A percentile compares a stretch with the other conserved stretches of the same genome.
Evolutionary conservation across 2,113 vertebrate species (phyloP).

Genomic region (Pachycephala philippinensis): DNA sequence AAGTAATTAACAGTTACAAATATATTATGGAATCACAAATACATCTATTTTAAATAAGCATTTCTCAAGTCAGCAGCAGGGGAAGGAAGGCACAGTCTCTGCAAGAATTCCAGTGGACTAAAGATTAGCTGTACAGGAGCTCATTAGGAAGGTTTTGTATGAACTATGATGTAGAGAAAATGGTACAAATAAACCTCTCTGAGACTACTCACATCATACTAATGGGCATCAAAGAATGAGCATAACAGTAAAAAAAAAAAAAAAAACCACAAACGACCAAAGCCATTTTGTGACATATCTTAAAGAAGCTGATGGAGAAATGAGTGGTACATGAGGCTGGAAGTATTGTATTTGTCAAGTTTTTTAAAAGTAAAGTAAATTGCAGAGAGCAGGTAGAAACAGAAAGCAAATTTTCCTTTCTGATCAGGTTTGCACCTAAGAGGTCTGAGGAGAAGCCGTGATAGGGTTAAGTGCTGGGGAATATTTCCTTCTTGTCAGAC

Average conservation of each 20-base stretch:
- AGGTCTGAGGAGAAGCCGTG: neutral
- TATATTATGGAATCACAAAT: neutral
- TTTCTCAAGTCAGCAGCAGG: neutral
- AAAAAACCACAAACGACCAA: neutral
- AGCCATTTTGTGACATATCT: neutral
- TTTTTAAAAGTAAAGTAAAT: neutral
- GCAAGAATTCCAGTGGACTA: neutral
- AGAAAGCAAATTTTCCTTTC: neutral
- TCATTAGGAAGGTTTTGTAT: neutral
- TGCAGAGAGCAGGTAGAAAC: neutral
- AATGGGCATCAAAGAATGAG: neutral
- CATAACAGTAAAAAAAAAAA: neutral
- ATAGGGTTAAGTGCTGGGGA: neutral
- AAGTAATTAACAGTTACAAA: neutral
- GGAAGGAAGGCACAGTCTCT: neutral
- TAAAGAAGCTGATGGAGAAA: neutral
- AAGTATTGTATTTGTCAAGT: neutral
- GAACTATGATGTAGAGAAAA: rapidly evolving
- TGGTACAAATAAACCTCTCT: neutral
- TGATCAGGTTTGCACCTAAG: neutral
- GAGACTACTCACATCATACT: neutral
- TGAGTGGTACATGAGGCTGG: rapidly evolving
- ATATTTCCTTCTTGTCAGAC: neutral
- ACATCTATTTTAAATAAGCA: neutral
- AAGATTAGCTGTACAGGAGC: neutral